Evolutionary conservation across 2,113 vertebrate species (phyloP), one percentile per base, ranked within the genome.

Genomic region (Nothobranchius kuhntae): DNA sequence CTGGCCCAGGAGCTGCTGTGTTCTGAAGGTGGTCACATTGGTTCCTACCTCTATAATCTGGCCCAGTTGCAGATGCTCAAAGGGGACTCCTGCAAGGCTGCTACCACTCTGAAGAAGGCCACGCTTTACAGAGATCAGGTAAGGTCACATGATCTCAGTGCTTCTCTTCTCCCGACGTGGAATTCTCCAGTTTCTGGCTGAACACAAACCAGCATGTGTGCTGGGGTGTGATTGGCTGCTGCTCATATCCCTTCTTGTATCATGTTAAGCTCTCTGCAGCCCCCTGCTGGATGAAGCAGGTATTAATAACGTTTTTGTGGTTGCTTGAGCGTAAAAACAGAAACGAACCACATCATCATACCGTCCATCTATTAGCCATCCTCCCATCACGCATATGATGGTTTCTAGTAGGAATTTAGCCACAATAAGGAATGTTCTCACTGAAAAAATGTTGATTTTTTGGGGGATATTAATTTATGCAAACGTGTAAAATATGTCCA

Each of bases 1-100:
- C 67, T 91, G 54, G 76, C 83, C 9, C 73, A 81, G 72, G 81
- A 87, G 77, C 80, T 89, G 30, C 73, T 87, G 55, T 62, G 53
- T 36, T 69, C 80, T 61, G 64, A 68, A 0, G 66, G 74, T 0
- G 44, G 73, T 21, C 67, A n/a, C 30, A 71, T 53, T n/a, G 42
- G 58, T 61, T 63, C 69, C 13, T 88, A 80, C 68, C 68, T 73
- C 17, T 47, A 60, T 40, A 67, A 77, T 15, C 60, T 80, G 74
- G 84, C 83, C 21, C 71, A 55, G 40, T 36, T 88, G 51, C 84
- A 89, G 53, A 45, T 89, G 57, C 80, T 85, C 4, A 82, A 59
- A 67, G 68, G 40, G 0, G 84, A 91, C 42, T 87, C 86, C 72
- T 13, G 53, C 74, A 81, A 52, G 60, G 86, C 88, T 12, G 45